phyloP scores from a whole-genome alignment of 1,140 invertebrate genomes.

The Magallana ariakensis region DNA sequence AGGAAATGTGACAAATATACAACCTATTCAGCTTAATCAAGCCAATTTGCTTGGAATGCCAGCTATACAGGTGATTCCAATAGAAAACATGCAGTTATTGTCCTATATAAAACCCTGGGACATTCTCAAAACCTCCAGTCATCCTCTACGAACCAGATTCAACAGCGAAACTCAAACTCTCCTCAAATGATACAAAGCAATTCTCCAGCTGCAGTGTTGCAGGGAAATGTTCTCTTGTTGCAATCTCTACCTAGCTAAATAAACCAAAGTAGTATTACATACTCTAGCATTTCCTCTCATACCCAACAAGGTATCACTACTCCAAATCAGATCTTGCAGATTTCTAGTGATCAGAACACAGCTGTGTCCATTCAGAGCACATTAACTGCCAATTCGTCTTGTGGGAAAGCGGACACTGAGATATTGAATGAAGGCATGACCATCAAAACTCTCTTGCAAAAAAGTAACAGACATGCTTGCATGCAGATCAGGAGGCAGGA shows the following conservation, averaged over 20 bases:
- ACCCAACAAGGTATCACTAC: neutral
- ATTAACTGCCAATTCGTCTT: neutral
- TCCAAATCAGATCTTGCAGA: neutral
- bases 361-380: slow-evolving; percentile 9
- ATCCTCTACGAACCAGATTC: neutral
- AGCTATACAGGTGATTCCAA: slow-evolving; percentile 54
- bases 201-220: slow-evolving; percentile 45
- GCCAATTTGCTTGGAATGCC: slow-evolving; percentile 48
- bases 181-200: slow-evolving; percentile 6
- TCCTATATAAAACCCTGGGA: slow-evolving; percentile 23
- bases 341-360: neutral
- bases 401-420: neutral
- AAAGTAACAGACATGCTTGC: neutral
- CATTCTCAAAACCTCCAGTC: neutral
- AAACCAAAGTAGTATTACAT: neutral
- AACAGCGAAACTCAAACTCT: neutral
- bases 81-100: slow-evolving; percentile 45
- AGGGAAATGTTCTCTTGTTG: slow-evolving; percentile 47
- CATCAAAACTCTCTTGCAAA: neutral
- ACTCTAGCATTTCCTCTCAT: neutral
- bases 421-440: slow-evolving; percentile 1
- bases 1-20: slow-evolving; percentile 48
- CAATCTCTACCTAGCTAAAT: slow-evolving; percentile 39
- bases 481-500: neutral
- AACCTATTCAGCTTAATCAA: slow-evolving; percentile 41